Evolutionary conservation across 2,888 invertebrate genomes (phyloP), one percentile per base, ranked within the genome.

Genomic region (Bedellia somnulentella): DNA sequence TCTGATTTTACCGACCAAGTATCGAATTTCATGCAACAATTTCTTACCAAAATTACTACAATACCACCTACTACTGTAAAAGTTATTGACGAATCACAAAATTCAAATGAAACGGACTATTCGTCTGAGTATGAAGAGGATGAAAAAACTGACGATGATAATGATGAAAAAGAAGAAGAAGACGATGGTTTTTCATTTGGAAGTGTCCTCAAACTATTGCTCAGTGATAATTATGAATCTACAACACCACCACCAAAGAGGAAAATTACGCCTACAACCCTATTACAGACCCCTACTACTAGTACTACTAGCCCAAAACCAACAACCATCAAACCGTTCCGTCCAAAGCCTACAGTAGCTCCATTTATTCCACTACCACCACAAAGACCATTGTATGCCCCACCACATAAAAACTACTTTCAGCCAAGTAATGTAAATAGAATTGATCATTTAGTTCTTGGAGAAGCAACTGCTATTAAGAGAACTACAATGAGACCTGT

Each of bases 181-280:
- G 70, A 68, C 3, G 75, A 73, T 30, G 78, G 75, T 6, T 80
- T 82, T 44, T 82, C 82, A 0, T 71, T 85, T 14, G 82, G 81
- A 30, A 81, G 76, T 43, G 79, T 85, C 4, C 52, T 84, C 10
- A 79, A 85, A 44, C 57, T 83, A n/a, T 50, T 85, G 13, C 68
- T 85, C 15, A 76, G 77, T 32, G 77, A 76, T 16, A 60, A 48
- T 33, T 68, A 70, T 14, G 66, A 66, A 11, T 45, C 61, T 1
- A 67, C 66, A 2, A 63, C 64, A 0, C 29, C 43, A 14, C 17
- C 49, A 3, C 43, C 47, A 0, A 35, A 36, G 16, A 43, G 41
- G 27, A 46, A 43, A 35, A 24, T 29, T 36, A 17, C 34, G 15
- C n/a, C 30, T 25, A 18, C 29, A 10, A 24, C 17, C 35, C 35